These are phyloP conservation scores for Protophormia terraenovae DNA, from an alignment of 2,888 invertebrate species.

Conservation along the genomic window DNA sequence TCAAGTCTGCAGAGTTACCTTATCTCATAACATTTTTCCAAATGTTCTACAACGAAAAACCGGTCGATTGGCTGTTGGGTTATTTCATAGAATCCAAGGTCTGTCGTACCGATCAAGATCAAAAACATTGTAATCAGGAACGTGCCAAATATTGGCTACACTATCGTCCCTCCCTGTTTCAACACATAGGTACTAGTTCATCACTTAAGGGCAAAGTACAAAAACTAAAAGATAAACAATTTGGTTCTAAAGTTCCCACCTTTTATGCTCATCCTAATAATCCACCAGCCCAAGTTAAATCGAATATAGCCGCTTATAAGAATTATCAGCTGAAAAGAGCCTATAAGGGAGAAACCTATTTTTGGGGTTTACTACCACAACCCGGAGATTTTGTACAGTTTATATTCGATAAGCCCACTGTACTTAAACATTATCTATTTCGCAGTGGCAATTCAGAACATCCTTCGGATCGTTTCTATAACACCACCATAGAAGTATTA, in stretches of 20 bases:
- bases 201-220: constrained; percentile 98
- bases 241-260: constrained; percentile 88
- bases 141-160: constrained; percentile 91
- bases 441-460: constrained; percentile 95
- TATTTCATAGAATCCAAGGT: constrained; percentile 93
- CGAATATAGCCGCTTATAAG: constrained; percentile 90
- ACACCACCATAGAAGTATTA: constrained; percentile 92
- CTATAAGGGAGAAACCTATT: constrained; percentile 93
- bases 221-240: constrained; percentile 95
- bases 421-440: constrained; percentile 86
- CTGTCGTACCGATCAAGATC: constrained; percentile 91
- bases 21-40: constrained; percentile 95
- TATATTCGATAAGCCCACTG: constrained; percentile 87
- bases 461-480: constrained; percentile 92
- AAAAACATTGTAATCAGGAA: constrained; percentile 92
- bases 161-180: constrained; percentile 95
- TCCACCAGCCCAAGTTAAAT: constrained; percentile 86
- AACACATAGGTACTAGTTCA: constrained; percentile 97
- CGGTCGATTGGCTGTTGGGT: constrained; percentile 97
- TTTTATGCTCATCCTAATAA: constrained; percentile 89
- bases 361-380: constrained; percentile 94
- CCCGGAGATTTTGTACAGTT: constrained; percentile 91
- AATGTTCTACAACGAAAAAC: constrained; percentile 97
- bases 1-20: constrained; percentile 92
- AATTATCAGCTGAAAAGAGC: constrained; percentile 90